Conservation (phyloP, 2,113 vertebrate species). For the Ophthalmolycus amberensis region DNA sequence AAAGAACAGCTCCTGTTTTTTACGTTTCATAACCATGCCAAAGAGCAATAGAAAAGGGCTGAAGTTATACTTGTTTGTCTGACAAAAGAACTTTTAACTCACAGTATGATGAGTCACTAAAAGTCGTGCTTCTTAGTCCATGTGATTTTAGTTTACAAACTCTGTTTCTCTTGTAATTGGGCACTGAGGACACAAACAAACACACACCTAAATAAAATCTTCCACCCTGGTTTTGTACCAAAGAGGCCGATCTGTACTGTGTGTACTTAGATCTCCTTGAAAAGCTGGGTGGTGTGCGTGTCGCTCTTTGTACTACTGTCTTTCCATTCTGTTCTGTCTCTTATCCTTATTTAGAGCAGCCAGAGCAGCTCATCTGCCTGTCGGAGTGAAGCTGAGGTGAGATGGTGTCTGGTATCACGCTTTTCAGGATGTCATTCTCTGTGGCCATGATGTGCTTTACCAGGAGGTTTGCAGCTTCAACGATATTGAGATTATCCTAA, state of each 20-base stretch:
- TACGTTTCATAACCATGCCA: background rate
- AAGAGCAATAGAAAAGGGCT: background rate
- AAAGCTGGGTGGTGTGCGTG: background rate
- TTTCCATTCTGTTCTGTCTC: background rate
- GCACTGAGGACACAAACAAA: background rate
- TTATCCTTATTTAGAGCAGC: slow-evolving; percentile 85
- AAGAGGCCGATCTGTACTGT: background rate
- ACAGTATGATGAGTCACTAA: background rate
- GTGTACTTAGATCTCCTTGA: background rate
- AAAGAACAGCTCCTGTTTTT: background rate
- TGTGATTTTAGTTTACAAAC: slow-evolving; percentile 10
- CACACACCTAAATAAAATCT: slow-evolving; percentile 12
- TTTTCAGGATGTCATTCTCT: slow-evolving; percentile 89
- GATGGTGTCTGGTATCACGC: slow-evolving; percentile 87
- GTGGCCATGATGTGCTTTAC: slow-evolving; percentile 97
- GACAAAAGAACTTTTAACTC: slow-evolving; percentile 13
- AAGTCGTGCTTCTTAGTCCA: slow-evolving; percentile 10
- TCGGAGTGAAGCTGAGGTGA: slow-evolving; percentile 87
- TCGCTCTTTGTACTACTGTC: slow-evolving; percentile 28
- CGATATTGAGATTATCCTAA: slow-evolving; percentile 96
- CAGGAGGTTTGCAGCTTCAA: slow-evolving; percentile 93
- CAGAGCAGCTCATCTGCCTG: slow-evolving; percentile 86
- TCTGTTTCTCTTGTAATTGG: slow-evolving; percentile 12
- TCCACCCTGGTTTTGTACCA: slow-evolving; percentile 19
- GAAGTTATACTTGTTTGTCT: slow-evolving; percentile 8